Evolutionary conservation across 2,113 vertebrate species (phyloP).

Genomic region (Dipodomys merriami): DNA sequence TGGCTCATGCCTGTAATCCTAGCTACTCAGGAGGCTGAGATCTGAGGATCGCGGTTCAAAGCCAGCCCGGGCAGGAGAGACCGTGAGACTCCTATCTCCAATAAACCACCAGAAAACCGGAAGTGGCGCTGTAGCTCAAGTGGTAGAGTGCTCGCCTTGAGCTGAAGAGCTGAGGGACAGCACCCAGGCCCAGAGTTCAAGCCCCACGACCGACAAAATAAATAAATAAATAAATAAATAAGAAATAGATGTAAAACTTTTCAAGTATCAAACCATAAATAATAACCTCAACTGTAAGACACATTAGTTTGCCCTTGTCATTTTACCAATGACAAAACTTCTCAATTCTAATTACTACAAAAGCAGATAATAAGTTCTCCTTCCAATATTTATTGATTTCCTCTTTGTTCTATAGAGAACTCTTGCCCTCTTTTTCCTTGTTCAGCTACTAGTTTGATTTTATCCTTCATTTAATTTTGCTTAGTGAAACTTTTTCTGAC

Average conservation of each 20-base stretch:
- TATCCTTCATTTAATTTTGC: slow-evolving; percentile 53
- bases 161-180: no score
- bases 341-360: slow-evolving; percentile 53
- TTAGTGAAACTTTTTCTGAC: slow-evolving; percentile 22
- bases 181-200: no score
- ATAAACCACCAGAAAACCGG: no score
- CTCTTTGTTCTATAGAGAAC: slow-evolving; percentile 48
- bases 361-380: slow-evolving; percentile 58
- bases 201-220: no score
- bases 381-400: slow-evolving; percentile 67
- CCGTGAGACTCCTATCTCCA: no score
- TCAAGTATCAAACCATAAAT: slow-evolving; percentile 56
- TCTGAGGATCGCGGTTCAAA: no score
- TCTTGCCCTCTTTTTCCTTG: slow-evolving; percentile 53
- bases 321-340: slow-evolving; percentile 58
- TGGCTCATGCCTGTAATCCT: no score
- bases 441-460: slow-evolving; percentile 60
- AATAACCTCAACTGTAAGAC: slow-evolving; percentile 22
- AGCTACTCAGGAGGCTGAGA: no score
- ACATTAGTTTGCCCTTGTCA: slow-evolving; percentile 49
- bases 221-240: no score
- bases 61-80: no score
- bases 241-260: slow-evolving; percentile 38
- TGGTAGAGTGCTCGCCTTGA: no score
- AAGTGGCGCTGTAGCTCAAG: no score